These are phyloP conservation scores for Oophaga sylvatica DNA, from an alignment of 2,797 vertebrate species.

Conservation along the genomic window DNA sequence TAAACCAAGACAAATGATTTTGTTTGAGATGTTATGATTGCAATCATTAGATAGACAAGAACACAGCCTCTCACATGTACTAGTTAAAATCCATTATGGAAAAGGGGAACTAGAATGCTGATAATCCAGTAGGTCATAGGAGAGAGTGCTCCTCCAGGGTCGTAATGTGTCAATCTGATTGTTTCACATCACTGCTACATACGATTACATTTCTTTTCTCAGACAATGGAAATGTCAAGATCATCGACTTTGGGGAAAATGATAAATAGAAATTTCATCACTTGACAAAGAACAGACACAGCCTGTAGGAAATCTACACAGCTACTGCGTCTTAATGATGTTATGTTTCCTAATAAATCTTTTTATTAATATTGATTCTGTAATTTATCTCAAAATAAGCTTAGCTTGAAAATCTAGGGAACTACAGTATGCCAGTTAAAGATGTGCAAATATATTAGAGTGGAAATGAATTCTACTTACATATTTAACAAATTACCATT, in stretches of 20 bases:
- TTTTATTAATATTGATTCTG: not conserved
- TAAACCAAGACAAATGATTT: not conserved
- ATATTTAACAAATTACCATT: no score
- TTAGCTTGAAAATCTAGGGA: not conserved
- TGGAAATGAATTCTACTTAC: no score
- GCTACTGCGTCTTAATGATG: not conserved
- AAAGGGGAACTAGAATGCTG: not conserved
- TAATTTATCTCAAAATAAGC: not conserved
- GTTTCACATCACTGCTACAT: slow-evolving; percentile 53
- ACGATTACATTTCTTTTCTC: not conserved
- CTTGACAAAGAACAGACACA: not conserved
- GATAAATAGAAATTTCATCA: not conserved
- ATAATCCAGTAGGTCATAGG: not conserved
- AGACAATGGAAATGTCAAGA: slow-evolving; percentile 5
- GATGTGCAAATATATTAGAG: no score
- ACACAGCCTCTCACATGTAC: not conserved
- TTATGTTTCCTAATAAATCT: not conserved
- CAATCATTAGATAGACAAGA: not conserved
- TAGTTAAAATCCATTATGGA: not conserved
- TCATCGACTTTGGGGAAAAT: not conserved
- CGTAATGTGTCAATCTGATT: slow-evolving; percentile 54
- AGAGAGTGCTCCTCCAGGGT: not conserved
- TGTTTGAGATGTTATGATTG: no score
- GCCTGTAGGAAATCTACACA: not conserved
- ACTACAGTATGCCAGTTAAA: not conserved